Evolutionary conservation across 2,113 vertebrate species (phyloP).

Genomic region (Megalops atlanticus): DNA sequence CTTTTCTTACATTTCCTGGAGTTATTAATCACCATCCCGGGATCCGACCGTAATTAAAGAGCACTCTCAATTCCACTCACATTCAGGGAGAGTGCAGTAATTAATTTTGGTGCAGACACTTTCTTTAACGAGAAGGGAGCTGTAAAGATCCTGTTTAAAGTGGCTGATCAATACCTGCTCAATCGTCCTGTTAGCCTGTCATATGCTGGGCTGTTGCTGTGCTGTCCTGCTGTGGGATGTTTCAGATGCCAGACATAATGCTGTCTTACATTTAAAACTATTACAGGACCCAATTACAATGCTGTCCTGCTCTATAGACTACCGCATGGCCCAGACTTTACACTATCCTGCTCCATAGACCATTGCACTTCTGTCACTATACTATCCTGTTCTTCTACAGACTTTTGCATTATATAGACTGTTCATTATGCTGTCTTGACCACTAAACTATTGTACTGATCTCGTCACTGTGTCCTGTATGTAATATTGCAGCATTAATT

Average conservation of each 20-base stretch:
- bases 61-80: conserved; percentile 17
- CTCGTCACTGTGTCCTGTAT: too few relatives aligned
- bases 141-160: not conserved
- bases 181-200: not conserved
- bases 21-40: conserved; percentile 15
- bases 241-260: too few relatives aligned
- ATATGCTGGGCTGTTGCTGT: not conserved
- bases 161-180: not conserved
- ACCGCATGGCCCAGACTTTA: not conserved
- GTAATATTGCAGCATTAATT: too few relatives aligned
- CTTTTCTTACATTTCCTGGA: not conserved
- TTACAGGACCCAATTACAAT: too few relatives aligned
- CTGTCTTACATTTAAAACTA: too few relatives aligned
- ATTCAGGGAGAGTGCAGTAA: not conserved
- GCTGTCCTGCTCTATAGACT: not conserved
- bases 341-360: not conserved
- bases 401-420: too few relatives aligned
- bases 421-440: too few relatives aligned
- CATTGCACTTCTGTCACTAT: too few relatives aligned
- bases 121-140: not conserved
- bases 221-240: not conserved
- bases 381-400: too few relatives aligned
- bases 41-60: conserved; percentile 9
- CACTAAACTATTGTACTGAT: too few relatives aligned
- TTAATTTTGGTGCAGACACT: conserved; percentile 1